Conservation (phyloP, 2,797 vertebrate species). For the Gouania willdenowi region DNA sequence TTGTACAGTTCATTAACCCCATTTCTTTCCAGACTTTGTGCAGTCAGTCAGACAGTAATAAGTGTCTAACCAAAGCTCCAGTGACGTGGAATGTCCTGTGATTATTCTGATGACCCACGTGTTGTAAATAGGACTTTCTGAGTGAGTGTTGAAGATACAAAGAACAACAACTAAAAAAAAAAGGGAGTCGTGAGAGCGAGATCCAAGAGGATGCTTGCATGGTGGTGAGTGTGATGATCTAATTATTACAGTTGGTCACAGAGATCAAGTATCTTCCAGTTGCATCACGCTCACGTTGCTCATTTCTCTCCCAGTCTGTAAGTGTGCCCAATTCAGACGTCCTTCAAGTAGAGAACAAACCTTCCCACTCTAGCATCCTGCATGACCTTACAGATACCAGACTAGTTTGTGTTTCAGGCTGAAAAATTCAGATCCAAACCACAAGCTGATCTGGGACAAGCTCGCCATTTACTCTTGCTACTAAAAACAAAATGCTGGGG, state of each 20-base stretch:
- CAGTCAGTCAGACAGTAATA: conserved; percentile 24
- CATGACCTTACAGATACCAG: conserved; percentile 39
- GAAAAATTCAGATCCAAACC: conserved; percentile 13
- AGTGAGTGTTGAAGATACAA: conserved; percentile 60
- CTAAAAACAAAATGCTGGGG: conserved; percentile 78
- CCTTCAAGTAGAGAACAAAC: conserved; percentile 87
- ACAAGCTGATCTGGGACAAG: conserved; percentile 39
- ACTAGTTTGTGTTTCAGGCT: conserved; percentile 35
- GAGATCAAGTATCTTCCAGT: conserved; percentile 94
- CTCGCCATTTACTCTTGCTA: conserved; percentile 36
- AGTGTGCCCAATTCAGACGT: conserved; percentile 82
- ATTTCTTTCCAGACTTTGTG: conserved; percentile 39
- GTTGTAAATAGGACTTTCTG: conserved; percentile 55
- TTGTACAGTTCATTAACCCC: conserved; percentile 38
- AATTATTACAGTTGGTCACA: conserved; percentile 94
- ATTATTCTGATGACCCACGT: conserved; percentile 37
- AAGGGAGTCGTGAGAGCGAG: conserved; percentile 51
- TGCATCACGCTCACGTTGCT: conserved; percentile 74
- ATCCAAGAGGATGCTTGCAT: conserved; percentile 59
- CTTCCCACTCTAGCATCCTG: conserved; percentile 31
- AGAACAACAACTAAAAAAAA: conserved; percentile 60
- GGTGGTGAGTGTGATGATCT: conserved; percentile 65
- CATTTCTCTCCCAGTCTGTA: conserved; percentile 73
- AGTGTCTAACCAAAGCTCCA: conserved; percentile 31
- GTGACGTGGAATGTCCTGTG: conserved; percentile 60